Base-by-base conservation (phyloP, 2,113 vertebrate genomes). In the Mesocricetus auratus region DNA sequence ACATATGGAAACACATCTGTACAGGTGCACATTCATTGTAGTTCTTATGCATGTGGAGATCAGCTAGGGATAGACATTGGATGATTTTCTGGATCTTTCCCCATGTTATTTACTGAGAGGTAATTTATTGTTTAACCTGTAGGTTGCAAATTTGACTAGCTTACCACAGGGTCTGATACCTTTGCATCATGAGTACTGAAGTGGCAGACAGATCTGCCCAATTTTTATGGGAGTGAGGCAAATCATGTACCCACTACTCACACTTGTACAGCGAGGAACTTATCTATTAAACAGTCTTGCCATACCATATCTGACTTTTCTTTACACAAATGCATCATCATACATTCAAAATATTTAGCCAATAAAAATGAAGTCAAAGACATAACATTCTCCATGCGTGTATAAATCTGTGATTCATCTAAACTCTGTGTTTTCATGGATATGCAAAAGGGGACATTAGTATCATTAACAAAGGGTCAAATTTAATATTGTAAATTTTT, bases 341-440 rank as follows among this genome's bases (percentile, higher is more conserved):
- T 64, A 78, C 1, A 91, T 8, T 3, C 50, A 7, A 79, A 74
- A 73, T 11, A 58, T 73, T 19, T 71, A n/a, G 1, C 29, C 0
- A 56, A 71, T 19, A 75, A 68, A 75, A 29, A 6, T 93, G 50
- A 96, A 77, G 60, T 87, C 60, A 87, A 90, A 87, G 24, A 71
- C 7, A 9, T 24, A 74, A 68, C 22, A 53, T 31, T 71, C 21
- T 79, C 11, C 36, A 16, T 53, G 26, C 33, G 7, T n/a, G 36
- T 50, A 4, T 42, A 50, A 45, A 16, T 64, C 53, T 73, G 53
- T 19, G 2, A 36, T 19, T 8, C 69, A 2, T 47, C 53, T 5
- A 88, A n/a, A 22, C 21, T 94, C 21, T 60, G 16, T 73, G 11
- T 91, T 16, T 42, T 60, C 4, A 24, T 50, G 7, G 21, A 42